Evolutionary conservation across 2,797 vertebrate genomes (phyloP), one percentile per base, ranked within the genome.

Genomic region (Neostethus bicornis): DNA sequence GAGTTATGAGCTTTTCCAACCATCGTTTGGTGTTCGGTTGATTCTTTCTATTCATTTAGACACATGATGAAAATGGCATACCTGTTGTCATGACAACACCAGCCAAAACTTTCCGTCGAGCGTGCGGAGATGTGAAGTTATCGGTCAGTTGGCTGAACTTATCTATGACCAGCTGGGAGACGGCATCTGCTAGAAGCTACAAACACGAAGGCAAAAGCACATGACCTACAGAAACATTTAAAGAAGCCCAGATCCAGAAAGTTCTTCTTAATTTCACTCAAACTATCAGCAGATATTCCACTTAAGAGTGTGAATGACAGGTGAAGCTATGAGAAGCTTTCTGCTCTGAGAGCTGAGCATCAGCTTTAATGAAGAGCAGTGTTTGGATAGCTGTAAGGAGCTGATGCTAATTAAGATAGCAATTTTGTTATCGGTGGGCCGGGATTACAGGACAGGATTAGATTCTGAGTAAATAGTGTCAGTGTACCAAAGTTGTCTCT

Each of bases 21-120:
- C n/a, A n/a, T n/a, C n/a, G n/a, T n/a, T n/a, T n/a, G n/a, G n/a
- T n/a, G n/a, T n/a, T n/a, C n/a, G n/a, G n/a, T n/a, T n/a, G n/a
- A n/a, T n/a, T n/a, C n/a, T n/a, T n/a, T n/a, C n/a, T n/a, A n/a
- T n/a, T n/a, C n/a, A n/a, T n/a, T n/a, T n/a, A n/a, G n/a, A n/a
- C n/a, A n/a, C n/a, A n/a, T n/a, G n/a, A n/a, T n/a, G n/a, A n/a
- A n/a, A 38, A 20, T 29, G 23, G 1, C 52, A 34, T 92, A 98
- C 96, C 96, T 93, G 95, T 95, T 49, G 96, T 98, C 95, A 98
- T 97, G 86, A 98, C 94, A 48, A 98, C 77, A 24, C 96, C 96
- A 1, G 96, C 94, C 44, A 98, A 89, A 44, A 98, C 96, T 92
- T 98, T 98, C 65, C 95, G 89, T 28, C 94, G 91, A 3, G 96